Evolutionary conservation across 2,113 vertebrate species (phyloP), one percentile per base, ranked within the genome.

Genomic region (Baryphthengus martii): DNA sequence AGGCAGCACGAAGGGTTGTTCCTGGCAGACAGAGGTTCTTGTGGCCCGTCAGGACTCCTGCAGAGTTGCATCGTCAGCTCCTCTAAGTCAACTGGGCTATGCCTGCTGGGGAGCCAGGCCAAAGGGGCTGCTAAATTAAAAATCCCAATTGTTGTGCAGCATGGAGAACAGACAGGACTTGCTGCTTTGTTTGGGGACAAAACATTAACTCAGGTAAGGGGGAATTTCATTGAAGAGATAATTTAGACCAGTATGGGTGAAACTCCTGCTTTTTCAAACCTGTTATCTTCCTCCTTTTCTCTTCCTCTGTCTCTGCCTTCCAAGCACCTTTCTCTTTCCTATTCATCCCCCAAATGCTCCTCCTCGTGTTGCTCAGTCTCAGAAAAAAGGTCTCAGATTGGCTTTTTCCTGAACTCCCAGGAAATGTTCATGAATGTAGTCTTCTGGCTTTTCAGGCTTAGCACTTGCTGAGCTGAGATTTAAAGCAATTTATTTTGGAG

Each of bases 401-500:
- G 65, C 52, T 84, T 91, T 94, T 92, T 44, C 95, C 90, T 52
- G 42, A 83, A 31, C 65, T 96, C 73, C 56, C 52, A 39, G 44
- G 49, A 87, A 90, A 63, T 49, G 58, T 61, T 82, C 89, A 49
- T 74, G 71, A 94, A 59, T 29, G 20, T 90, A 59, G 28, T 84
- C 77, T 74, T 95, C 56, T 84, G 88, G 50, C 66, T 97, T 95
- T 84, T 68, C 81, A 84, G 63, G 85, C 91, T 97, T 91, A 89
- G 88, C 86, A 92, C 92, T 85, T 25, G 65, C 71, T 47, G 85
- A 96, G 72, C 83, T 53, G 73, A 86, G 90, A 87, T 96, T 95
- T 78, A 67, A 97, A 92, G 84, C 89, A 71, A 88, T 95, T 95
- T 97, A 88, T 97, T 96, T 94, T 52, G 63, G 95, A 97, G 90